Base-by-base conservation (phyloP, 2,888 invertebrate species). In the Mayetiola destructor region DNA sequence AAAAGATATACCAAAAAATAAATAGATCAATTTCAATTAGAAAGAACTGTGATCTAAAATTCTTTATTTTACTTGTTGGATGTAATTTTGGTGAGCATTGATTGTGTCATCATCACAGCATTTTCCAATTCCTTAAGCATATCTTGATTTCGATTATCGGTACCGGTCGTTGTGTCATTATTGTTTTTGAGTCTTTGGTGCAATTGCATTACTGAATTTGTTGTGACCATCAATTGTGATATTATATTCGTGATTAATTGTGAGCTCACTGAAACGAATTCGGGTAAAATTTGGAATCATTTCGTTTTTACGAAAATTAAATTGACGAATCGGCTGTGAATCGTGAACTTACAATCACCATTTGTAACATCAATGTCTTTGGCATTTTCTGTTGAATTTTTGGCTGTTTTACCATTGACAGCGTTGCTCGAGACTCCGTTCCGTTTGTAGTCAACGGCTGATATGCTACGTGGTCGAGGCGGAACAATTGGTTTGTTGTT, bases 381-480 rank as follows among this genome's bases (percentile, higher is more conserved):
- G 35, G 70, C 69, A 55, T 73, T 70, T 59, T 72, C 64, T 56
- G 74, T 73, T 53, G 36, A 30, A 14, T 29, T 30, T 29, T 27
- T 27, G 16, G 20, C 42, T 2, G 18, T 10, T 30, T 42, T 29
- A 30, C 20, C 20, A 29, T 42, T 56, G 5, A 48, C 18, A 20
- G n/a, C 12, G 3, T 23, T 21, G 21, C 23, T 54, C 5, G 36
- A 18, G 2, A 32, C 32, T 4, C 37, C 27, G 27, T 36, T 57
- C 61, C 69, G 66, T 60, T 61, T 68, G 58, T 71, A 75, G 61
- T 79, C 77, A 65, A 85, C 85, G 10, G 80, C 77, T 32, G 79
- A 79, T 56, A 80, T 77, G 56, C 82, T 81, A 56, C 84, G 71
- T 1, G 82, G 81, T 59, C 86, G 73, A 14, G 82, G 82, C 52